Base-by-base conservation (phyloP, 1,140 invertebrate species). In the Ridgeia piscesae region DNA sequence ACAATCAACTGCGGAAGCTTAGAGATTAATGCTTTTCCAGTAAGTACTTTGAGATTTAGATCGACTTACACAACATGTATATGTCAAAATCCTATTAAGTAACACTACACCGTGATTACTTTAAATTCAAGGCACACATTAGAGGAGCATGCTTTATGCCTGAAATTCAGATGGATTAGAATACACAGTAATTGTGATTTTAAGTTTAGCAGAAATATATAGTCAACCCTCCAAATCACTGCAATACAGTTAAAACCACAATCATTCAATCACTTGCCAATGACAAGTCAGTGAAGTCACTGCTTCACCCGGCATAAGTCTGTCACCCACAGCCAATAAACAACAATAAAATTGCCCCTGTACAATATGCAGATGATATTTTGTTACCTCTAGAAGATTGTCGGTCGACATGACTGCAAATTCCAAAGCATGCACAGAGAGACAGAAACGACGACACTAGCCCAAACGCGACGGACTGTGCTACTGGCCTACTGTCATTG, bases 261-360 rank as follows among this genome's bases (percentile, higher is more conserved):
- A 9, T 35, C 88, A 88, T 93, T 91, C 91, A 92, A 92, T 21
- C 91, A 89, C 89, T 91, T 92, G n/a, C 92, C 92, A 91, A 50
- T 93, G 77, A 35, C 91, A 33, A 33, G 8, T 8, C 17, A 11
- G n/a, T 42, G 35, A 33, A 33, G 8, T 8, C 17, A 11, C 6
- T 42, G 35, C 21, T n/a, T 58, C 35, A 58, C 42, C 33, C 35
- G 33, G 11, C 91, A 11, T 27, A 48, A 35, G 58, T 9, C 58
- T 27, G 58, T 77, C 4, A 77, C 14, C 27, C 9, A 91, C 33
- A 34, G 27, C 35, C 50, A 35, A 35, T 34, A n/a, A 27, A 58
- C 35, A 21, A 34, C 34, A n/a, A 91, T 91, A 34, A 35, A 42
- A 34, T n/a, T 91, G 14, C n/a, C 34, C 6, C 34, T 77, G 58